Evolutionary conservation across 2,797 vertebrate genomes (phyloP), one percentile per base, ranked within the genome.

Genomic region (Acipenser oxyrinchus): DNA sequence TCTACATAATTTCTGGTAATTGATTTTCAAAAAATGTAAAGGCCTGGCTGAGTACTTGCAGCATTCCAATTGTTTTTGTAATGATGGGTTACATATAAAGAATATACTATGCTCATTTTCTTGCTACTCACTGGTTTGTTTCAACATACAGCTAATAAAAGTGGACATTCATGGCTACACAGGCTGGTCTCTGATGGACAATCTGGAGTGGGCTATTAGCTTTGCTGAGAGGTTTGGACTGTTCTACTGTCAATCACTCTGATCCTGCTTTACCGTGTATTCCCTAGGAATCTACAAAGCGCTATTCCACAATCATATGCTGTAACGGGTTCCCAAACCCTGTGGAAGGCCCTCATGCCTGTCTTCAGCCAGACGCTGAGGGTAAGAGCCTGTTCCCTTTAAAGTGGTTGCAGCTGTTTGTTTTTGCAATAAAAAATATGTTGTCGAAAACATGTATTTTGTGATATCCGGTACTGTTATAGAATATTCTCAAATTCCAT

Each of bases 311-410:
- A 13, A 73, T 97, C 69, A 84, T 91, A 65, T 86, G 69, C 23
- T 99, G 95, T 81, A 96, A 96, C 0, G 96, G 95, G 48, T 99
- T 98, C 75, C 93, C 93, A 2, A 85, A 95, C 70, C 93, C 95
- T 0, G 74, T 71, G 0, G 63, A 11, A 0, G 92, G 90, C 60
- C 88, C 91, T 0, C 89, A 95, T 10, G 83, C 87, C 62, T 98
- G 95, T 57, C 79, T 94, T 66, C 78, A 79, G 49, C 65, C 69
- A 0, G 71, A 73, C 11, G 75, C 83, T 23, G 88, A 90, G 87
- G 92, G 92, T 96, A 79, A 82, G 76, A 15, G 63, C 15, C 66
- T 55, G 18, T 2, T 7, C 13, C 12, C 23, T 6, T 7, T 52
- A 4, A 52, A 3, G 52, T 52, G 23, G 1, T 51, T 7, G 18